Conservation (phyloP, 2,113 vertebrate genomes). For the Lates calcarifer region DNA sequence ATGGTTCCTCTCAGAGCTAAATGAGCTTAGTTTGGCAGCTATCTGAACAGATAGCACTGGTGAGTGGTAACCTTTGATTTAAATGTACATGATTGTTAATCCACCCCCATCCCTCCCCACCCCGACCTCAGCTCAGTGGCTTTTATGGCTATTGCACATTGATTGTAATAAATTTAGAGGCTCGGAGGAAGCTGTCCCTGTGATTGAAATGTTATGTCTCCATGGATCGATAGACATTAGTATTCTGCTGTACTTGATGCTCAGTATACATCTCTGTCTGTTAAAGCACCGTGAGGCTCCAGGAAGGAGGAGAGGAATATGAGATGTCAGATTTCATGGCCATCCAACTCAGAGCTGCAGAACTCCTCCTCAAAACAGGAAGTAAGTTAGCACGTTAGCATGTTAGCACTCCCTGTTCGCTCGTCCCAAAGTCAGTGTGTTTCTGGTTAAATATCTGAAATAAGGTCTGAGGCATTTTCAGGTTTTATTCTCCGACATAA, state of each 20-base stretch:
- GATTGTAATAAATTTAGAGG: slow-evolving; percentile 65
- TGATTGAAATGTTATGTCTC: slow-evolving; percentile 67
- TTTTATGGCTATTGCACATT: slow-evolving; percentile 76
- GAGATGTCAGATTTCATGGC: background rate
- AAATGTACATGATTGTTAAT: slow-evolving; percentile 53
- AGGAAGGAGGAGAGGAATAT: slow-evolving; percentile 2
- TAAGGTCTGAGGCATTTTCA: no score
- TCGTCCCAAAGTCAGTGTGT: no score
- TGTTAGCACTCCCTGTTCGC: no score
- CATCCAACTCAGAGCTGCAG: no score
- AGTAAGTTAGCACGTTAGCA: no score
- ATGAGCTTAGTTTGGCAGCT: background rate
- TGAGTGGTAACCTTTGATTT: slow-evolving; percentile 57
- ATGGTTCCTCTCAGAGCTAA: slow-evolving; percentile 25
- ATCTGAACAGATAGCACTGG: background rate
- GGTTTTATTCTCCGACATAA: no score
- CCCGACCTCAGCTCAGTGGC: slow-evolving; percentile 44
- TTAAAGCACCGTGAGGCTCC: slow-evolving; percentile 8
- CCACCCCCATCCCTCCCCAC: slow-evolving; percentile 3
- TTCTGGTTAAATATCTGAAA: no score
- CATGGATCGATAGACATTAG: slow-evolving; percentile 69
- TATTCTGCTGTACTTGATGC: slow-evolving; percentile 46
- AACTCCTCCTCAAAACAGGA: no score
- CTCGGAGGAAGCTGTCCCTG: slow-evolving; percentile 49
- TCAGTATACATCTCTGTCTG: slow-evolving; percentile 26